These are phyloP conservation scores for Trichomycterus rosablanca DNA, from an alignment of 2,113 vertebrate genomes.

Conservation along the genomic window DNA sequence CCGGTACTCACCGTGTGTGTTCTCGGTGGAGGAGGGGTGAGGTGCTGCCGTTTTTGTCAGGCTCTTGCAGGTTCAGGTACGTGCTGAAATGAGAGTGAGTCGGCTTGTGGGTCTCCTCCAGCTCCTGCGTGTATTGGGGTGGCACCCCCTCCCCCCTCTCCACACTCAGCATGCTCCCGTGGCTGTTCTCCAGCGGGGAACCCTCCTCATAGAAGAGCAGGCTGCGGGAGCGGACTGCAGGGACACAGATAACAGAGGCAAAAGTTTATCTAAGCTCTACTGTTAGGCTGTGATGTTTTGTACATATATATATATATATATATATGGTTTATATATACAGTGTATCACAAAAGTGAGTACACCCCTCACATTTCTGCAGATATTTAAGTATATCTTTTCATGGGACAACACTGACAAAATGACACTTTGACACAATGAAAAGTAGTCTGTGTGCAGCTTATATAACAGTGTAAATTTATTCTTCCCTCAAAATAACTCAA, in stretches of 20 bases:
- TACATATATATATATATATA: too few relatives aligned
- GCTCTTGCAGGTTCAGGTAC: slow-evolving; percentile 72
- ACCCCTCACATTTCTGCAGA: too few relatives aligned
- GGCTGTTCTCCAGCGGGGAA: slow-evolving; percentile 77
- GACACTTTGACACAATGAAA: too few relatives aligned
- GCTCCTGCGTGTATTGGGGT: slow-evolving; percentile 61
- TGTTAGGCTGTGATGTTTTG: too few relatives aligned
- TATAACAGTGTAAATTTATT: too few relatives aligned
- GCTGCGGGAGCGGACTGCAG: slow-evolving; percentile 90
- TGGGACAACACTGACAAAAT: too few relatives aligned
- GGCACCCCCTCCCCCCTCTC: slow-evolving; percentile 68
- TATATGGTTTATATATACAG: too few relatives aligned
- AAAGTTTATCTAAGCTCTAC: too few relatives aligned
- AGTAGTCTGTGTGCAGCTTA: too few relatives aligned
- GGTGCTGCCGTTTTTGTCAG: slow-evolving; percentile 56
- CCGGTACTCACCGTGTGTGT: slow-evolving; percentile 56
- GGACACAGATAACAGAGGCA: slow-evolving; percentile 37
- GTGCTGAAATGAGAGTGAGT: slow-evolving; percentile 68
- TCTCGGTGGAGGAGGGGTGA: slow-evolving; percentile 56
- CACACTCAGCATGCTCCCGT: slow-evolving; percentile 67
- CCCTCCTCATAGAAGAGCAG: slow-evolving; percentile 92
- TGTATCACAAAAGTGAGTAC: too few relatives aligned
- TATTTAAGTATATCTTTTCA: too few relatives aligned
- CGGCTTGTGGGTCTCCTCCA: slow-evolving; percentile 29
- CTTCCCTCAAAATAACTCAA: too few relatives aligned